Percentiles rank a stretch among this genome's conserved stretches.
These are phyloP conservation scores for Myoxocephalus aenaeus DNA, from an alignment of 2,797 vertebrate genomes.

Conservation along the genomic window DNA sequence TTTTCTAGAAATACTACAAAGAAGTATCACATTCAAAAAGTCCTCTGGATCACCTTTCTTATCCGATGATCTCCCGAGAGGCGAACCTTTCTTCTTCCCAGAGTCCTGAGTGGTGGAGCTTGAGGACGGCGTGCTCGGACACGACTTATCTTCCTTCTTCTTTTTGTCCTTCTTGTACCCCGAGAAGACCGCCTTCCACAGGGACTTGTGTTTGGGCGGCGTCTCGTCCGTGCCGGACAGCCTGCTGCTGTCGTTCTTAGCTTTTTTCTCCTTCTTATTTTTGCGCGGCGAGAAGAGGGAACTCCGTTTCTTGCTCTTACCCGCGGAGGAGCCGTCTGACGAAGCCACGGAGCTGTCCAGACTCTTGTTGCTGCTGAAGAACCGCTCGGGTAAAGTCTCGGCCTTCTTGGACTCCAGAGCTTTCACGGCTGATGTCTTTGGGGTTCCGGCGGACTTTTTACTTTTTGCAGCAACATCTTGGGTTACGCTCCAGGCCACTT, in stretches of 20 bases:
- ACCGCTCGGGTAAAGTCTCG: slow-evolving; percentile 84
- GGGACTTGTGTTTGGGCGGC: slow-evolving; percentile 90
- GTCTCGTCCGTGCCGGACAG: slow-evolving; percentile 86
- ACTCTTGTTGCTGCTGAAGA: slow-evolving; percentile 86
- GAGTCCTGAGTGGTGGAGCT: slow-evolving; percentile 91
- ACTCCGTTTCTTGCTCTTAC: slow-evolving; percentile 94
- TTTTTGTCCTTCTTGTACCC: slow-evolving; percentile 98
- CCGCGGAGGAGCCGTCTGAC: slow-evolving; percentile 88
- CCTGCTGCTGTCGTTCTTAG: slow-evolving; percentile 88
- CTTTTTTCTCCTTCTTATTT: slow-evolving; percentile 96
- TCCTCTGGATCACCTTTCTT: neutral
- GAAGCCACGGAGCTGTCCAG: slow-evolving; percentile 92
- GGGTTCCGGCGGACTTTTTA: slow-evolving; percentile 80
- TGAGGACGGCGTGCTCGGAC: slow-evolving; percentile 93
- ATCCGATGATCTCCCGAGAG: slow-evolving; percentile 88
- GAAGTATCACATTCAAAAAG: neutral
- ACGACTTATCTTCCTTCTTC: slow-evolving; percentile 94
- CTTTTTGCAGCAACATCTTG: slow-evolving; percentile 68
- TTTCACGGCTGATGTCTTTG: slow-evolving; percentile 79
- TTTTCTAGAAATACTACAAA: neutral
- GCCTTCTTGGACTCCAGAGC: slow-evolving; percentile 82
- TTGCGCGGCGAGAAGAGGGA: slow-evolving; percentile 97
- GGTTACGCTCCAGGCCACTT: slow-evolving; percentile 75
- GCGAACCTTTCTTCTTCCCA: slow-evolving; percentile 85
- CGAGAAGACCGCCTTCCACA: slow-evolving; percentile 98